A percentile compares a stretch with the other conserved stretches of the same genome.
phyloP scores from a whole-genome alignment of 92 coral and sea anemone genomes.

The Zoanthus sansibaricus region DNA sequence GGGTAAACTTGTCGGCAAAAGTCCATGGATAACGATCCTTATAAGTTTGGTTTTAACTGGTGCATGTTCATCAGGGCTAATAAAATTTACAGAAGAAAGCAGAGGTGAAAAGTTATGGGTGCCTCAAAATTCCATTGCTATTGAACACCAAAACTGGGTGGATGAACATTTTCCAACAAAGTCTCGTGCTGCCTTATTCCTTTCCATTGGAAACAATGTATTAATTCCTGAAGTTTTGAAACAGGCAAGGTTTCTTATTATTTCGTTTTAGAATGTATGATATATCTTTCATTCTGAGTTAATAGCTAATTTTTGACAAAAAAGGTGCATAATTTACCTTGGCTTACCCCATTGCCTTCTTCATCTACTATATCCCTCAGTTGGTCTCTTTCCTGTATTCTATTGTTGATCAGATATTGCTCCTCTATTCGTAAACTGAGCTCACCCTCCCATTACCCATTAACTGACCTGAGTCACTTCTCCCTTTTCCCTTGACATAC shows the following conservation, averaged over 20 bases:
- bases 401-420: too few relatives aligned
- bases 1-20: conserved; percentile 83
- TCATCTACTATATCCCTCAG: too few relatives aligned
- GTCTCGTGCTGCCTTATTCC: conserved; percentile 56
- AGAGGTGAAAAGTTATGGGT: conserved; percentile 91
- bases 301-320: too few relatives aligned
- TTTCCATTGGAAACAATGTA: conserved; percentile 71
- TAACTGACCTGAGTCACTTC: too few relatives aligned
- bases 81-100: conserved; percentile 77
- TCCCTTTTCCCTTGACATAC: too few relatives aligned
- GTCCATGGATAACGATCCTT: conserved; percentile 86
- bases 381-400: too few relatives aligned
- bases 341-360: too few relatives aligned
- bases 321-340: too few relatives aligned
- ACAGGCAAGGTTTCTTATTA: conserved; percentile 13
- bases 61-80: conserved; percentile 76
- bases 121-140: conserved; percentile 77
- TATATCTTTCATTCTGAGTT: too few relatives aligned
- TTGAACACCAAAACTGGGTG: conserved; percentile 82
- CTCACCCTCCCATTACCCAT: too few relatives aligned
- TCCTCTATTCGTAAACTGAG: too few relatives aligned
- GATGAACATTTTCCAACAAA: conserved; percentile 74
- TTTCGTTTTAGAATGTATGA: too few relatives aligned
- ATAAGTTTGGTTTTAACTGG: conserved; percentile 69
- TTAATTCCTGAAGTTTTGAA: conserved; percentile 62